Evolutionary conservation across 2,888 invertebrate genomes (phyloP).

Genomic region (Nomada lathburiana): DNA sequence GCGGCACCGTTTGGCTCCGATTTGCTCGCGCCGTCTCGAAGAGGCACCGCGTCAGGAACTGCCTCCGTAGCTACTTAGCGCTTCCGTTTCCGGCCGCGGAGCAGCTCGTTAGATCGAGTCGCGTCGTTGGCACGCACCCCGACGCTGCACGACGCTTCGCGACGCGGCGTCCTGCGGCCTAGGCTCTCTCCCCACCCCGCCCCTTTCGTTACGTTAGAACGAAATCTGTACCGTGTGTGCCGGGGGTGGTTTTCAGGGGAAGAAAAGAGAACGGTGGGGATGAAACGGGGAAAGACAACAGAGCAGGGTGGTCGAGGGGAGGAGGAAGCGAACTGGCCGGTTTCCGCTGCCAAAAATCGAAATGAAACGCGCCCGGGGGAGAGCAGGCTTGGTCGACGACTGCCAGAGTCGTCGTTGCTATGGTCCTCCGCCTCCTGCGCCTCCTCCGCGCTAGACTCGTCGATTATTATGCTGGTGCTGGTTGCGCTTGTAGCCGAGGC

Average conservation of each 20-base stretch:
- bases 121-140: constrained; percentile 71
- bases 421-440: constrained; percentile 25
- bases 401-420: constrained; percentile 57
- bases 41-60: constrained; percentile 31
- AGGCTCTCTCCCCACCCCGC: constrained; percentile 10
- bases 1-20: constrained; percentile 41
- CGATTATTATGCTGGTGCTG: constrained; percentile 36
- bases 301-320: neutral
- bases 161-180: constrained; percentile 11
- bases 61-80: constrained; percentile 61
- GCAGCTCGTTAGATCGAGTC: constrained; percentile 74
- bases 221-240: constrained; percentile 30
- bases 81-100: constrained; percentile 72
- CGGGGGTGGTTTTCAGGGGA: neutral
- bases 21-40: constrained; percentile 47
- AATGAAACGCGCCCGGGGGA: constrained; percentile 71
- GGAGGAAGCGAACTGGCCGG: constrained; percentile 23
- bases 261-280: neutral
- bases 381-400: constrained; percentile 48
- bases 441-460: neutral
- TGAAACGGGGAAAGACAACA: constrained; percentile 21
- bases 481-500: constrained; percentile 35
- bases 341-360: constrained; percentile 72
- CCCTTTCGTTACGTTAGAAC: constrained; percentile 34
- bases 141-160: constrained; percentile 23